These are phyloP conservation scores for Ptychodera flava DNA, from an alignment of 35 echinoderm and acorn worm genomes.

Conservation along the genomic window DNA sequence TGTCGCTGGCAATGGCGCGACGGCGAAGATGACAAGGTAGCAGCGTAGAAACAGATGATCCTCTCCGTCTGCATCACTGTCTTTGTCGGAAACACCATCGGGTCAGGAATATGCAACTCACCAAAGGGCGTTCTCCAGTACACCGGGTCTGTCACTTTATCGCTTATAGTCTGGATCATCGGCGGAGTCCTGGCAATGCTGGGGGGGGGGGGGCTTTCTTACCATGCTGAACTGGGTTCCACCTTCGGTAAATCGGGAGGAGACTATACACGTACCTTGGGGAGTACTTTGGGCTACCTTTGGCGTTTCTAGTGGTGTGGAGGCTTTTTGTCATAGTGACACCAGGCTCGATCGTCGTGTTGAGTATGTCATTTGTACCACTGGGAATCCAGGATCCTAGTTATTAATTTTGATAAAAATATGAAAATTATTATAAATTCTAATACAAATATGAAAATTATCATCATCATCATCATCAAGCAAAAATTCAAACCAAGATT, in stretches of 20 bases:
- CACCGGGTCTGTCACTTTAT: slow-evolving; percentile 47
- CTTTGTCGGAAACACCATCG: slow-evolving; percentile 68
- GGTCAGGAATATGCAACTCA: slow-evolving; percentile 82
- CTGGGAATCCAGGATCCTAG: no score
- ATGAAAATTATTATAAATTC: no score
- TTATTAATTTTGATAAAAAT: no score
- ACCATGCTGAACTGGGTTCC: slow-evolving; percentile 35
- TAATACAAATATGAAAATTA: no score
- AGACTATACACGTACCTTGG: slow-evolving; percentile 27
- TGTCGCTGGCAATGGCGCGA: no score
- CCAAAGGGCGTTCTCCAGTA: slow-evolving; percentile 80
- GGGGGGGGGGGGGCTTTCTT: slow-evolving; percentile 46
- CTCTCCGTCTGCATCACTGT: slow-evolving; percentile 48
- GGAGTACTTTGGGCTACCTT: slow-evolving; percentile 20
- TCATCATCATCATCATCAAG: no score
- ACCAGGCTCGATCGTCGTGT: slow-evolving; percentile 18
- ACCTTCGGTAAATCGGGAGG: slow-evolving; percentile 32
- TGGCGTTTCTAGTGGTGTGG: slow-evolving; percentile 38
- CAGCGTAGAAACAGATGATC: slow-evolving; percentile 27
- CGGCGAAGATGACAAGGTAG: slow-evolving; percentile 1
- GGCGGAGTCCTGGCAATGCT: slow-evolving; percentile 60
- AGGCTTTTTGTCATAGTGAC: slow-evolving; percentile 31
- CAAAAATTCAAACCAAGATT: no score
- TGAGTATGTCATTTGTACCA: slow-evolving; percentile 24
- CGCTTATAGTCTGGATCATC: slow-evolving; percentile 60